Evolutionary conservation across 2,113 vertebrate species (phyloP).

Genomic region (Neolamprologus tretocephalus): DNA sequence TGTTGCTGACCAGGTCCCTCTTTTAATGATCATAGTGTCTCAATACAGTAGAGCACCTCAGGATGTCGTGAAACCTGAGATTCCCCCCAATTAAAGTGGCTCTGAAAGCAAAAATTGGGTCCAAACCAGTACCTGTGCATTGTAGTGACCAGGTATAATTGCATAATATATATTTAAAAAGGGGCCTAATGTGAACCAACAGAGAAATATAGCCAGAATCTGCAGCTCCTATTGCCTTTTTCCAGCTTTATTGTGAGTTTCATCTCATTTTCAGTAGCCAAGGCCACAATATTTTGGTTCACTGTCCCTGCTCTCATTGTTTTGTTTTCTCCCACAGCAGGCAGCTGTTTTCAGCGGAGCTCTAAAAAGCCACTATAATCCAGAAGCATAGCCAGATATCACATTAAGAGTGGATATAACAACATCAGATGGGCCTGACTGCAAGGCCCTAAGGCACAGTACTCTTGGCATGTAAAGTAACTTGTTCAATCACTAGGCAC

Average conservation of each 20-base stretch:
- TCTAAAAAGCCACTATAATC: background rate
- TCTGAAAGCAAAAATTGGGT: background rate
- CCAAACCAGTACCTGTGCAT: background rate
- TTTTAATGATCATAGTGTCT: background rate
- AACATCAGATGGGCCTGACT: background rate
- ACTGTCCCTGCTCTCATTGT: background rate
- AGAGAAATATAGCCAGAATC: background rate
- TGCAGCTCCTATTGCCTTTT: background rate
- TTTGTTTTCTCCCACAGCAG: background rate
- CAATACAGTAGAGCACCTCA: background rate
- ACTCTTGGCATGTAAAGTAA: background rate
- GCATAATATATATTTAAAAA: background rate
- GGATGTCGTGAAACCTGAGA: background rate
- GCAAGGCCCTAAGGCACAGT: background rate
- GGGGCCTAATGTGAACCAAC: background rate
- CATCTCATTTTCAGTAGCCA: background rate
- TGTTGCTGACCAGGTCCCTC: background rate
- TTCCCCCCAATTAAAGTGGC: rapidly evolving
- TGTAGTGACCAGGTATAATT: background rate
- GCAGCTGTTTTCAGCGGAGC: background rate
- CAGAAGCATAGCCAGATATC: background rate
- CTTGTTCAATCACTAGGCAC: background rate
- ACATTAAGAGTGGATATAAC: background rate
- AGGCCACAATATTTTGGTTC: background rate
- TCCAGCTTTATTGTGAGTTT: background rate